These are phyloP conservation scores for Diglossa cyanea DNA, from an alignment of 2,797 vertebrate species.

Conservation along the genomic window DNA sequence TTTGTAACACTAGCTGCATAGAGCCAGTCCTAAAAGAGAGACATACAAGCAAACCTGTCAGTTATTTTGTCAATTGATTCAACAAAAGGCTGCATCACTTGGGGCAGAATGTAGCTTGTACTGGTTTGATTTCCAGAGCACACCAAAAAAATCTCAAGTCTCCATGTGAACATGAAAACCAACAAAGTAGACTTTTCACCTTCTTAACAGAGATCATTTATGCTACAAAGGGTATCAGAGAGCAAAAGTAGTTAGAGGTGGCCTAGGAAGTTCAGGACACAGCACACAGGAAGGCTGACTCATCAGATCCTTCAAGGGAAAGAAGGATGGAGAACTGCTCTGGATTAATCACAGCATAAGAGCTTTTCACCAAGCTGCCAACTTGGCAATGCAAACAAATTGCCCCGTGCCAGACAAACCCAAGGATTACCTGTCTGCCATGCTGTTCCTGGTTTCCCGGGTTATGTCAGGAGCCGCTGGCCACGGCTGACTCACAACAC, in stretches of 20 bases:
- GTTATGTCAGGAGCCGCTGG: conserved; percentile 97
- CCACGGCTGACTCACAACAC: conserved; percentile 84
- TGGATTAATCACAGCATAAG: not conserved
- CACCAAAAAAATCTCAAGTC: too few relatives aligned
- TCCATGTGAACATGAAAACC: not conserved
- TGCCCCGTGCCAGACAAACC: not conserved
- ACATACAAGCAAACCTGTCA: not conserved
- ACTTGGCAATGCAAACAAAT: not conserved
- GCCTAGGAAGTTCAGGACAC: not conserved
- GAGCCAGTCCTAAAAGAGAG: not conserved
- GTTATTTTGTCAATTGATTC: not conserved
- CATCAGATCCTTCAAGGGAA: not conserved
- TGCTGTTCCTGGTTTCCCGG: conserved; percentile 91
- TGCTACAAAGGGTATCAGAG: not conserved
- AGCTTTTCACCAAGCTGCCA: not conserved
- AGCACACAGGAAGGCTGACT: not conserved
- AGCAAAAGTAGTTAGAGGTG: not conserved
- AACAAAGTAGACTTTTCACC: not conserved
- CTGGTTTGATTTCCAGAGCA: not conserved
- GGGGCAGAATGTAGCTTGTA: not conserved
- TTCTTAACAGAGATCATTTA: not conserved
- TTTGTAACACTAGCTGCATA: not conserved
- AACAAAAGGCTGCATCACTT: not conserved
- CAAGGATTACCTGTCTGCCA: conserved; percentile 85
- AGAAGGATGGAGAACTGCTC: not conserved